Evolutionary conservation across 2,797 vertebrate species (phyloP).

Genomic region (Spinus olivaceus): DNA sequence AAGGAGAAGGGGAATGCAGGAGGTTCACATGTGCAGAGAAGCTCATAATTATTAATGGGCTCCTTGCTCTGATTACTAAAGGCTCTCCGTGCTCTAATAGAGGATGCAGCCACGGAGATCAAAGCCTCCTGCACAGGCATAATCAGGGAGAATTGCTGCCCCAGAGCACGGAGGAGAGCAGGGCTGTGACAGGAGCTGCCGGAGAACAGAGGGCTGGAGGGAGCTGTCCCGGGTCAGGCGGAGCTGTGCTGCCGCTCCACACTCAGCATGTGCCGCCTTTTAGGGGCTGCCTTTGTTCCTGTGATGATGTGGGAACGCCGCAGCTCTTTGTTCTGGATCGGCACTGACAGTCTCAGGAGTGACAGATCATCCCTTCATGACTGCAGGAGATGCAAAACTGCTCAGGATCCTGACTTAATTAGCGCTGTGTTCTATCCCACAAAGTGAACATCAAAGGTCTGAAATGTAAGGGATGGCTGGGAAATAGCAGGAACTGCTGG

Average conservation of each 20-base stretch:
- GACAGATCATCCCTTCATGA: background rate
- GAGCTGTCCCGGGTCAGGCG: background rate
- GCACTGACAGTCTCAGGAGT: background rate
- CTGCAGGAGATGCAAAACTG: background rate
- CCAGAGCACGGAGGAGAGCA: background rate
- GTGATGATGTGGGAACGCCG: background rate
- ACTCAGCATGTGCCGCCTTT: rapidly evolving
- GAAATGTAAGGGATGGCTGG: background rate
- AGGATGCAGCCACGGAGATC: slow-evolving; percentile 6
- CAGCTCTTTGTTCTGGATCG: background rate
- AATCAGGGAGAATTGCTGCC: background rate
- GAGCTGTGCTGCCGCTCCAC: background rate
- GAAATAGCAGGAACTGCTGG: background rate
- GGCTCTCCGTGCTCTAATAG: background rate
- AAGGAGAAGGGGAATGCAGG: background rate
- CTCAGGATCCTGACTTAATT: background rate
- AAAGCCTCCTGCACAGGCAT: background rate
- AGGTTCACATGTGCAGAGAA: background rate
- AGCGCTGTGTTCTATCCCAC: background rate
- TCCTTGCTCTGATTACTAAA: background rate
- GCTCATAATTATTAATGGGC: background rate
- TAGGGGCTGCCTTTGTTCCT: background rate
- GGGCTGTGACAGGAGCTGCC: background rate
- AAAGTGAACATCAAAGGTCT: background rate
- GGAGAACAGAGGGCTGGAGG: background rate